Percentiles rank a stretch among this genome's conserved stretches.
Conservation (phyloP, 2,113 vertebrate species). For the Aythya baeri region DNA sequence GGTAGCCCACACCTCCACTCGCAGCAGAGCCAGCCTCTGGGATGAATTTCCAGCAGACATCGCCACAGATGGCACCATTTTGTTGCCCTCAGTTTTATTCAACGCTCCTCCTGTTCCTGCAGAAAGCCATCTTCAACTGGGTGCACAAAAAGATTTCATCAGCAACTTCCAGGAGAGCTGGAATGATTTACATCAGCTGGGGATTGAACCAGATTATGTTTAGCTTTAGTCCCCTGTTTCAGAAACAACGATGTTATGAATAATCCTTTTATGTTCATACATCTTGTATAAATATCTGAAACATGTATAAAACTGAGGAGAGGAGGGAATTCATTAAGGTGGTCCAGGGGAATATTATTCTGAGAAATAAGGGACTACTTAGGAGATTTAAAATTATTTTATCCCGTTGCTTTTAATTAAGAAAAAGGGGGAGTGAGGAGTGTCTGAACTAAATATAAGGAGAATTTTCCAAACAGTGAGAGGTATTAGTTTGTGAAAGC, state of each 20-base stretch:
- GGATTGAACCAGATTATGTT: slow-evolving; percentile 20
- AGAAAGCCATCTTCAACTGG: background rate
- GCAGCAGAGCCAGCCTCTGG: background rate
- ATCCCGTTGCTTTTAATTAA: background rate
- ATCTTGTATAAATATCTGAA: slow-evolving; percentile 54
- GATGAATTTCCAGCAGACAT: background rate
- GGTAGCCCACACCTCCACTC: background rate
- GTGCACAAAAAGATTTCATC: background rate
- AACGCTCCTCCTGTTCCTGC: background rate
- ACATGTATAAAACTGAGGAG: background rate
- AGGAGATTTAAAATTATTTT: background rate
- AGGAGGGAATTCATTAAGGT: slow-evolving; percentile 34
- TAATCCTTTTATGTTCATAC: slow-evolving; percentile 50
- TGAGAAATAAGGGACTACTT: background rate
- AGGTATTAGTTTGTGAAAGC: background rate
- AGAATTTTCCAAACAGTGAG: background rate
- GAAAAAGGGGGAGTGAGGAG: background rate
- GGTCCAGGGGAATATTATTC: background rate
- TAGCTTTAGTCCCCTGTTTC: slow-evolving; percentile 29
- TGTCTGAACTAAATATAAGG: background rate
- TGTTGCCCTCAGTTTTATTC: background rate
- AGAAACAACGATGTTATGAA: slow-evolving; percentile 41
- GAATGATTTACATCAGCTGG: slow-evolving; percentile 40
- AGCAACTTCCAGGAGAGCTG: slow-evolving; percentile 4
- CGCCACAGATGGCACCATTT: background rate